Evolutionary conservation across 2,113 vertebrate species (phyloP).

Genomic region (Neotragus pygmaeus): DNA sequence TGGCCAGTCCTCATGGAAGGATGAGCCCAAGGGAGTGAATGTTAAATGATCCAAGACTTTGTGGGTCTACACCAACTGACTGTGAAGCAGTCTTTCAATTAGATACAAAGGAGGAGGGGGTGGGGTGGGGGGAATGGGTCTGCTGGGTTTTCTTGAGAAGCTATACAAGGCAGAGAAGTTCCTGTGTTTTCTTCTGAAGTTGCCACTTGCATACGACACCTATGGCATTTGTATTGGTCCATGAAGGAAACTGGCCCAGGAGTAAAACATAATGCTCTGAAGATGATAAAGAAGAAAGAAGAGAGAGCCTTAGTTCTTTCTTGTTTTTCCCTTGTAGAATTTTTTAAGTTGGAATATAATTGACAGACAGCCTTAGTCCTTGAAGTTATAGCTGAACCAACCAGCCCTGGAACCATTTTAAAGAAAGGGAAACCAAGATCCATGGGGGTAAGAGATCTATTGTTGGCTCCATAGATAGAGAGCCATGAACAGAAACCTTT

Average conservation of each 20-base stretch:
- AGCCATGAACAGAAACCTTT: neutral
- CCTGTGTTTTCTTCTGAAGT: neutral
- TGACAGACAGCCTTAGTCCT: neutral
- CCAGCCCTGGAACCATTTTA: neutral
- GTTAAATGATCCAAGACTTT: neutral
- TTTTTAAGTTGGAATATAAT: neutral
- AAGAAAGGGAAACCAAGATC: neutral
- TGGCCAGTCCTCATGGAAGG: neutral
- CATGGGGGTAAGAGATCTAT: neutral
- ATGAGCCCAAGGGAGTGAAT: neutral
- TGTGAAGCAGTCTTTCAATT: neutral
- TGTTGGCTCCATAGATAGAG: neutral
- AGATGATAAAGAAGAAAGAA: neutral
- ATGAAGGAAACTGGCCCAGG: neutral
- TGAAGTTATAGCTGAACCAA: neutral
- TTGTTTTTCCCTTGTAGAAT: neutral
- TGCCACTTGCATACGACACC: neutral
- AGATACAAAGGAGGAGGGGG: neutral
- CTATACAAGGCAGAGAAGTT: neutral
- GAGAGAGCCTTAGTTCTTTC: neutral
- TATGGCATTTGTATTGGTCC: neutral
- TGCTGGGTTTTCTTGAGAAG: neutral
- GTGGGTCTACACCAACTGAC: neutral
- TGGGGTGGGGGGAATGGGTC: neutral
- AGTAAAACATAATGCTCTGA: neutral